Percentiles rank a stretch among this genome's conserved stretches.
Conservation (phyloP, 37 sponge, comb jelly and placozoan species). For the Oscarella lobularis region DNA sequence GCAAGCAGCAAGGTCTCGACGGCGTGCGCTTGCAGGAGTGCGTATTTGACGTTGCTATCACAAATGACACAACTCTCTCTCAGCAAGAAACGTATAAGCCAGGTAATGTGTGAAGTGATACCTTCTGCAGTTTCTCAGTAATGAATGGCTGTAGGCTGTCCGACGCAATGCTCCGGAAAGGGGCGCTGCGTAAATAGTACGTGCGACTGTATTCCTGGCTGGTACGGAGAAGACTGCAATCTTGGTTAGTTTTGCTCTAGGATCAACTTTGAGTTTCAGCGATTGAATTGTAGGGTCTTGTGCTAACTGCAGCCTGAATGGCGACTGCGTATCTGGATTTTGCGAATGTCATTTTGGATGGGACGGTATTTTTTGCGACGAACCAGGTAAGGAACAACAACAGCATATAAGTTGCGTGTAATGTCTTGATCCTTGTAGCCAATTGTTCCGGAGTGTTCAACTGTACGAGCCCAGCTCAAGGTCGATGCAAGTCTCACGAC, state of each 20-base stretch:
- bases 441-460: neutral
- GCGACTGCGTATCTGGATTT: neutral
- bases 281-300: neutral
- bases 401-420: too few species aligned
- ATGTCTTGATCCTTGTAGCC: neutral
- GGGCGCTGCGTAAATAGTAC: neutral
- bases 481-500: neutral
- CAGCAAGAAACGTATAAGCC: neutral
- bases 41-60: neutral
- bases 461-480: neutral
- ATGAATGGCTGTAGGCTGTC: neutral
- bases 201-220: neutral
- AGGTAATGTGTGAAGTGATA: too few species aligned
- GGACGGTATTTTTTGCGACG: neutral
- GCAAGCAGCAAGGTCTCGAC: neutral
- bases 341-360: neutral
- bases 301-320: neutral
- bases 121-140: too few species aligned
- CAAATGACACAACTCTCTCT: neutral
- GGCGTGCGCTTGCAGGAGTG: neutral
- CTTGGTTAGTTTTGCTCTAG: neutral
- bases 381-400: neutral
- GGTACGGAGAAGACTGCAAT: neutral
- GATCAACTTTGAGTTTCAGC: neutral
- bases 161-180: neutral